phyloP scores from a whole-genome alignment of 1,140 invertebrate species.

The Gyrodactylus bullatarudis region DNA sequence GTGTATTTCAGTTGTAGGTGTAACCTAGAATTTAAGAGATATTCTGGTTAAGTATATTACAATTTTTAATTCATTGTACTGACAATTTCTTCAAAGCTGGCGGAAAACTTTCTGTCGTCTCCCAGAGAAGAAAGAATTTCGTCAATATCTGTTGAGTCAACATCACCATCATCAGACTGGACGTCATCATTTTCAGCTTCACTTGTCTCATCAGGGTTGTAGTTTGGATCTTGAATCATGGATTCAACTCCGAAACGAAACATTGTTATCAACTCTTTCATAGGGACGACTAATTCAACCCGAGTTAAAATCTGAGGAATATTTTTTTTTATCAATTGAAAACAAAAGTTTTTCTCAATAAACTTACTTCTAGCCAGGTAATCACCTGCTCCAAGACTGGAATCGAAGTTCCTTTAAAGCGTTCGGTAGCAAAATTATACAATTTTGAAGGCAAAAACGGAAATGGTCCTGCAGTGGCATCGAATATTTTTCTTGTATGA shows the following conservation, averaged over 20 bases:
- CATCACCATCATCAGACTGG: neutral
- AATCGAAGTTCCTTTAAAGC: slow-evolving; percentile 45
- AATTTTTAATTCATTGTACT: too few species aligned
- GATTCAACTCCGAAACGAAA: slow-evolving; percentile 14
- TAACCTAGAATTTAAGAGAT: too few species aligned
- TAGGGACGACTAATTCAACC: slow-evolving; percentile 17
- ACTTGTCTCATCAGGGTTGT: slow-evolving; percentile 9
- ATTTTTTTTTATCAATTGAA: too few species aligned
- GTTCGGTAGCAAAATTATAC: slow-evolving; percentile 59
- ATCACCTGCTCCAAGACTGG: slow-evolving; percentile 65
- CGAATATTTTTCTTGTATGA: slow-evolving; percentile 51
- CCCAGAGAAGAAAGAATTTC: neutral
- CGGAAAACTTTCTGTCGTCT: neutral
- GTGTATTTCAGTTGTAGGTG: neutral
- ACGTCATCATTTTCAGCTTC: neutral
- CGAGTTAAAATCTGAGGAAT: slow-evolving; percentile 14
- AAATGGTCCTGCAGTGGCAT: slow-evolving; percentile 66
- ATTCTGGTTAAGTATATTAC: too few species aligned
- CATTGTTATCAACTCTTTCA: slow-evolving; percentile 15
- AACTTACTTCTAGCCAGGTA: slow-evolving; percentile 52
- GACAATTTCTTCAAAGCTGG: neutral
- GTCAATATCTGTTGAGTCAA: neutral
- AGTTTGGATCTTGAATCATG: slow-evolving; percentile 8
- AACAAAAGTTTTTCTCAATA: too few species aligned
- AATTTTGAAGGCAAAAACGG: slow-evolving; percentile 66